Base-by-base conservation (phyloP, 2,888 invertebrate genomes). In the Molanna angustata region DNA sequence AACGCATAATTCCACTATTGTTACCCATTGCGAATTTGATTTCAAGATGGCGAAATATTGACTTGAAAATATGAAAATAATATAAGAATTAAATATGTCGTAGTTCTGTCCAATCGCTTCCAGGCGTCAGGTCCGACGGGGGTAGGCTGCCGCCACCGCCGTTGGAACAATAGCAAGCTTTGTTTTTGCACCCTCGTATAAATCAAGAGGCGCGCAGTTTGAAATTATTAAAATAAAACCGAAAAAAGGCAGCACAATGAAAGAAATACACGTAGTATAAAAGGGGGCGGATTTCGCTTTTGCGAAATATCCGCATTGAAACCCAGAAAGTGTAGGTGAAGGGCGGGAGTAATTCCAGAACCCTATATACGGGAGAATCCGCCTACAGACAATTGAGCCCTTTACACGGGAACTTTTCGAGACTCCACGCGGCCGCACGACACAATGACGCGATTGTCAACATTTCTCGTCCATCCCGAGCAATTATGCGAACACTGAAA, bases 221-320 rank as follows among this genome's bases (percentile, higher is more conserved):
- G 58, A 58, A 58, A 58, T 58, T 58, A 58, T 58, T 58, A 58
- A 55, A 55, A 58, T 58, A 55, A 58, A 58, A 58, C 55, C 54
- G 46, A 54, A 54, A 57, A 54, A 48, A 56, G 31, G 42, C 50
- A 53, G 33, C 47, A 54, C 49, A 52, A 50, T 55, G 54, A 49
- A 54, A 54, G 49, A 54, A 53, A 53, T 50, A 53, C 52, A 48
- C 55, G 47, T 37, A 20, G 33, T 47, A 52, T 42, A 52, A 52
- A 52, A 41, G 41, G 39, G 47, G 48, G 42, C 40, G 48, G 46
- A 41, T 47, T 52, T 52, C 42, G 47, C 39, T 42, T 31, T 46
- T n/a, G n/a, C n/a, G 42, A 52, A 52, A 52, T 35, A 37, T 47
- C 44, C 52, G 41, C 56, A 52, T 56, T 49, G 56, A 55, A 55